These are phyloP conservation scores for Acleris literana DNA, from an alignment of 2,888 invertebrate species.

Conservation along the genomic window DNA sequence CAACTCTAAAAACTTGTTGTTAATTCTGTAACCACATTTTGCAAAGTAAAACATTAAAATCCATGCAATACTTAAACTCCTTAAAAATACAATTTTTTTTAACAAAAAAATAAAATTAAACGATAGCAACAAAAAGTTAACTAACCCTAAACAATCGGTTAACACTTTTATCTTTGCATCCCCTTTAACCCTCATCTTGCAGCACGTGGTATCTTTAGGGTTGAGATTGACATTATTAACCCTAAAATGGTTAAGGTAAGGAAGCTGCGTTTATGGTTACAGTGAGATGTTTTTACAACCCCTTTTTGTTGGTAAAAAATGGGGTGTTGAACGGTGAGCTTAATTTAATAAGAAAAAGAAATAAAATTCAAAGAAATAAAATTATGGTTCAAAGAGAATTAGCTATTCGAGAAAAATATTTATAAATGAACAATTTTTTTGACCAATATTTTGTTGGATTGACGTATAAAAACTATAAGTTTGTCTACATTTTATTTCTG, in stretches of 20 bases:
- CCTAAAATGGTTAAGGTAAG: slow-evolving; percentile 57
- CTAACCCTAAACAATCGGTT: slow-evolving; percentile 30
- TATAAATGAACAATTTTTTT: no score
- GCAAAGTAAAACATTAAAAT: no score
- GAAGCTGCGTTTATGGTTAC: slow-evolving; percentile 61
- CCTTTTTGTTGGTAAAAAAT: slow-evolving; percentile 18
- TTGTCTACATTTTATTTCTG: no score
- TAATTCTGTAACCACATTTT: no score
- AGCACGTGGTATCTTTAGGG: slow-evolving; percentile 68
- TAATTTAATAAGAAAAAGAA: slow-evolving; percentile 26
- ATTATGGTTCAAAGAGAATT: no score
- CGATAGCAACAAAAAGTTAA: slow-evolving; percentile 1
- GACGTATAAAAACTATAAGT: no score
- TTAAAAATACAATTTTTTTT: no score
- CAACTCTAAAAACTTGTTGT: no score
- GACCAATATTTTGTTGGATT: no score
- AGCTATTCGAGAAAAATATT: no score
- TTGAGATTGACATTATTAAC: slow-evolving; percentile 67
- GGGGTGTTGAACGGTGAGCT: slow-evolving; percentile 29
- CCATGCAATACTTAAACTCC: no score
- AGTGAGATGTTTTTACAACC: slow-evolving; percentile 35
- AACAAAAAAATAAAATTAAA: not conserved
- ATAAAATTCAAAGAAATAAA: not conserved
- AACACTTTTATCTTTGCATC: slow-evolving; percentile 42
- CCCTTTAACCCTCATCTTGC: slow-evolving; percentile 63